Evolutionary conservation across 1,140 invertebrate genomes (phyloP).

Genomic region (Gryllus bimaculatus): DNA sequence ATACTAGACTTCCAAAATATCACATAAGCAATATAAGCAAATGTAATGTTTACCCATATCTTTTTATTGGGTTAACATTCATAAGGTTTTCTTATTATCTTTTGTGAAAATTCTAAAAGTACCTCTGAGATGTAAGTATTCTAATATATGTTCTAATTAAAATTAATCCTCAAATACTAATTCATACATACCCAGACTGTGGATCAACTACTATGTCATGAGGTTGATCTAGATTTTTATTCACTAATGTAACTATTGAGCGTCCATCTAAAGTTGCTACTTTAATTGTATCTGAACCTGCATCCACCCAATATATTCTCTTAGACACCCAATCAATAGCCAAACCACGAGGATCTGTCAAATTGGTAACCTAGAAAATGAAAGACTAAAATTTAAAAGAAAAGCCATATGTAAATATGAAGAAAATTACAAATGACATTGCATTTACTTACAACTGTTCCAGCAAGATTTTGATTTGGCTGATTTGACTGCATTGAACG

Average conservation of each 20-base stretch:
- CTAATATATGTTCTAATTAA: too few relatives aligned
- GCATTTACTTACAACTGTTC: neutral
- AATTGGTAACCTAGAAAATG: slow-evolving; percentile 32
- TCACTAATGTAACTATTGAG: slow-evolving; percentile 45
- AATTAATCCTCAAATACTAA: too few relatives aligned
- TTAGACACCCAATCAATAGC: slow-evolving; percentile 67
- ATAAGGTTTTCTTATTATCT: neutral
- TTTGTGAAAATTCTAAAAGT: neutral
- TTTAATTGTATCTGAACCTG: slow-evolving; percentile 47
- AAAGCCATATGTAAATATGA: neutral
- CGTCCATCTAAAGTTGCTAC: slow-evolving; percentile 49
- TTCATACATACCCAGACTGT: slow-evolving; percentile 39
- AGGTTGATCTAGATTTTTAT: slow-evolving; percentile 46
- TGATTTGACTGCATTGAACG: neutral
- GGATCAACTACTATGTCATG: slow-evolving; percentile 61
- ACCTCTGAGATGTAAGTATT: neutral
- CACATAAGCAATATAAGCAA: too few relatives aligned
- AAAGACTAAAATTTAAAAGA: neutral
- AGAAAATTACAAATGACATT: neutral
- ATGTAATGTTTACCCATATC: too few relatives aligned
- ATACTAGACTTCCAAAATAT: too few relatives aligned
- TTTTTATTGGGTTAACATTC: too few relatives aligned
- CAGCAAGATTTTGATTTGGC: neutral
- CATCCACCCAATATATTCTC: slow-evolving; percentile 65
- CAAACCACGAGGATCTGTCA: slow-evolving; percentile 57